Base-by-base conservation (phyloP, 2,888 invertebrate species). In the Oligia latruncula region DNA sequence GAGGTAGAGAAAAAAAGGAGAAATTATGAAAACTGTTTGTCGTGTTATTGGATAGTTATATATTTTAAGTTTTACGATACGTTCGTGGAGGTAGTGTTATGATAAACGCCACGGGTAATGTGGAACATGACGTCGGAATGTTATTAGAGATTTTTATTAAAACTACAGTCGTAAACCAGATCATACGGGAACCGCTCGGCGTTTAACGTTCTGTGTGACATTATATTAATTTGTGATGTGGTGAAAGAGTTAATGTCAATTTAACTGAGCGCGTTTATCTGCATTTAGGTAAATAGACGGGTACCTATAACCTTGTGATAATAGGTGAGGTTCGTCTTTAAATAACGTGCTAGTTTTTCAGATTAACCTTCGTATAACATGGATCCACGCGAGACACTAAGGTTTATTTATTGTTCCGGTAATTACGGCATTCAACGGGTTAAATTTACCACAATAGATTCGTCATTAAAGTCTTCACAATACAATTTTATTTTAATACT, bases 61-160 rank as follows among this genome's bases (percentile, higher is more conserved):
- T 93, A 94, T 92, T 90, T 94, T 88, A 93, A 87, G 88, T 94
- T 95, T 90, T 93, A 94, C 92, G 91, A 92, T 90, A 88, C 83
- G 88, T 92, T 90, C 91, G 88, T 92, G 90, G 90, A 90, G 90
- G 87, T 88, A 90, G 90, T 89, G 92, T 93, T 93, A 93, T 93
- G 93, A 94, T 95, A 94, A 94, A 94, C 92, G 92, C 85, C 88
- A 86, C 85, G 91, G 90, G 90, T 92, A 90, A 93, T 91, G 87
- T 91, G 90, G 91, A 92, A 94, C 94, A 95, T 83, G 92, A 92
- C 90, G 93, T 90, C 75, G 95, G 95, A 95, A 95, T 95, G 95
- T 94, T 94, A 95, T 95, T 94, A 95, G 92, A 94, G 90, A 94
- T 93, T 95, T 95, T 95, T 95, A 95, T 95, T 94, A 93, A 93